Evolutionary conservation across 2,888 invertebrate species (phyloP).

Genomic region (Orchesellides sinensis): DNA sequence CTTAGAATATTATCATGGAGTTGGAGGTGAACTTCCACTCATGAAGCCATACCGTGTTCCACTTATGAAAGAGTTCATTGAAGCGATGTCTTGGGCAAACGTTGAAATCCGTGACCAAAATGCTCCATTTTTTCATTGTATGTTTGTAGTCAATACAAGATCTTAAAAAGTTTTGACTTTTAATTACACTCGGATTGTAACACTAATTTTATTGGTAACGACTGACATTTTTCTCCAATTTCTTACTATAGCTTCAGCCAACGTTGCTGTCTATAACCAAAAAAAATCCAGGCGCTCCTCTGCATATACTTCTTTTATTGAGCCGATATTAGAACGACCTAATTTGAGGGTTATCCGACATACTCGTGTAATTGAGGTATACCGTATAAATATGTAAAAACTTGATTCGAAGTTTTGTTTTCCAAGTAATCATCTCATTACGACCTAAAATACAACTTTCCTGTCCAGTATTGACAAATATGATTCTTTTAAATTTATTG

Average conservation of each 20-base stretch:
- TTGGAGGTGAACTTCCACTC: constrained; percentile 76
- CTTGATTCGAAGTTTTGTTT: no score
- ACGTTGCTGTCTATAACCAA: constrained; percentile 50
- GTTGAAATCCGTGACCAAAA: constrained; percentile 79
- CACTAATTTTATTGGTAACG: constrained; percentile 69
- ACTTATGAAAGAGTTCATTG: constrained; percentile 79
- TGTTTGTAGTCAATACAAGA: not conserved
- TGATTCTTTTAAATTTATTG: no score
- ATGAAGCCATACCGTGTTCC: constrained; percentile 76
- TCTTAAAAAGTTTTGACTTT: not conserved
- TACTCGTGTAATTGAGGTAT: constrained; percentile 46
- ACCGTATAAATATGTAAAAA: not conserved
- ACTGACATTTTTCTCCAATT: not conserved
- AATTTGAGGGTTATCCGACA: constrained; percentile 45
- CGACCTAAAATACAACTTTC: no score
- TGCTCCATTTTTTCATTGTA: constrained; percentile 74
- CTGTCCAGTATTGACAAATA: no score
- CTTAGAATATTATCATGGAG: constrained; percentile 66
- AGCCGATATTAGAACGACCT: constrained; percentile 40
- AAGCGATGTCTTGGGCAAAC: constrained; percentile 81
- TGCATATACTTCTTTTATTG: constrained; percentile 47
- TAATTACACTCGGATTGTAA: not conserved
- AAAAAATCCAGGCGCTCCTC: constrained; percentile 22
- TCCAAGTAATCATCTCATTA: no score
- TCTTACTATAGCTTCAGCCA: constrained; percentile 29